Percentiles rank a stretch among this genome's conserved stretches.
These are phyloP conservation scores for Heptranchias perlo DNA, from an alignment of 2,113 vertebrate genomes.

Conservation along the genomic window DNA sequence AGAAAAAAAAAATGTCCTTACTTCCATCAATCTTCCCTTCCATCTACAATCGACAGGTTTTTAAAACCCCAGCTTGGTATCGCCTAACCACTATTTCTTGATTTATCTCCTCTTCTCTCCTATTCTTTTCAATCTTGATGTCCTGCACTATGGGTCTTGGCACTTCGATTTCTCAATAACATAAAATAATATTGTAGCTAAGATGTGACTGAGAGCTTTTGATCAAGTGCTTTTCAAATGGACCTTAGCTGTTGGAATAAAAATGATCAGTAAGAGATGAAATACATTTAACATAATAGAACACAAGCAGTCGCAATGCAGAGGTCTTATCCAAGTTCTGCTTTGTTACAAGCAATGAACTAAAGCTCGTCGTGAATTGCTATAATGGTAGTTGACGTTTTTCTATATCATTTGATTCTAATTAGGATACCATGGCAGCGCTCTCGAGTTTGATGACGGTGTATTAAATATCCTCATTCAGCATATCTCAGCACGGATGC, in stretches of 20 bases:
- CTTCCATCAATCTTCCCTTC: background rate
- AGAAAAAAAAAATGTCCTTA: background rate
- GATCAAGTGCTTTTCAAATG: background rate
- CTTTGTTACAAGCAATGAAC: background rate
- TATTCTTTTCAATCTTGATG: background rate
- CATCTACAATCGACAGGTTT: background rate
- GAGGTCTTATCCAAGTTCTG: background rate
- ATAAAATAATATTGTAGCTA: background rate
- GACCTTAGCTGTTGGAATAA: background rate
- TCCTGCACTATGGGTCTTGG: background rate
- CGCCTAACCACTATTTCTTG: background rate
- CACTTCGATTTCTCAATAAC: background rate
- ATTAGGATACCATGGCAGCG: background rate
- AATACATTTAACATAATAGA: background rate
- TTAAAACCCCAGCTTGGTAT: background rate
- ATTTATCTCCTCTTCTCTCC: background rate
- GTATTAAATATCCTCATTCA: background rate
- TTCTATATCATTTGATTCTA: background rate
- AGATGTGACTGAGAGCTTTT: background rate
- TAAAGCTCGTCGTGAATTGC: background rate
- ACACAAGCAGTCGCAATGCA: background rate
- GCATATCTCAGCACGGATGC: background rate
- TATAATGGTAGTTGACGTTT: background rate
- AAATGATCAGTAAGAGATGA: background rate
- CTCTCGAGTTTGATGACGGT: background rate